Percentiles rank a stretch among this genome's conserved stretches.
These are phyloP conservation scores for Triplophysa rosa DNA, from an alignment of 2,113 vertebrate species.

Conservation along the genomic window DNA sequence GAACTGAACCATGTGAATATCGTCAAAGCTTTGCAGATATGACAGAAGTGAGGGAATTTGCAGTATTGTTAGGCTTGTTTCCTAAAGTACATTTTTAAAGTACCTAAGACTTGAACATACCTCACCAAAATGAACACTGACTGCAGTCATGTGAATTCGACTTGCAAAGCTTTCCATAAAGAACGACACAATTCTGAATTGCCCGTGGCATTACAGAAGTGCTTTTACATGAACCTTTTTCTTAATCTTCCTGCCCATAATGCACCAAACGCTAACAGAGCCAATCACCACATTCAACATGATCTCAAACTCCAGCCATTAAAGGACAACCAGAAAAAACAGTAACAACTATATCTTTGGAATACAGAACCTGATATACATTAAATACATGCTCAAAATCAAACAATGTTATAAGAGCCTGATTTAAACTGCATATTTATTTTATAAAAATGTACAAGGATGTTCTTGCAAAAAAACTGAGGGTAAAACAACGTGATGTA, in stretches of 20 bases:
- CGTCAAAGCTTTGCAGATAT: conserved; percentile 8
- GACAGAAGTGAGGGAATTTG: background rate
- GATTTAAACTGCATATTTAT: conserved; percentile 34
- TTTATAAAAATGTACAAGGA: conserved; percentile 18
- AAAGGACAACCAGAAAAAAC: background rate
- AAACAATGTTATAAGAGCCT: conserved; percentile 11
- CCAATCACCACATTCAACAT: background rate
- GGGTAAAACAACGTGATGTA: background rate
- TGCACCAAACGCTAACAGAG: background rate
- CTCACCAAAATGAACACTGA: background rate
- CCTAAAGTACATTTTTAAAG: conserved; percentile 1
- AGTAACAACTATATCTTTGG: conserved; percentile 26
- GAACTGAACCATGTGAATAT: background rate
- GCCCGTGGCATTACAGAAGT: conserved; percentile 17
- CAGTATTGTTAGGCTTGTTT: background rate
- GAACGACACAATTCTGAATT: background rate
- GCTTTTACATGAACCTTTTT: background rate
- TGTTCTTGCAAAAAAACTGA: conserved; percentile 6
- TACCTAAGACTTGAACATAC: background rate
- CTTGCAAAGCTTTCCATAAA: background rate
- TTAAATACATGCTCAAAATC: conserved; percentile 8
- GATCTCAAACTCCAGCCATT: conserved; percentile 1
- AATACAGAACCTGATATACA: background rate
- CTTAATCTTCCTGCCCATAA: background rate
- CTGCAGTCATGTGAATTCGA: background rate